phyloP scores from a whole-genome alignment of 1,140 invertebrate species.

The Drosophila watanabei region DNA sequence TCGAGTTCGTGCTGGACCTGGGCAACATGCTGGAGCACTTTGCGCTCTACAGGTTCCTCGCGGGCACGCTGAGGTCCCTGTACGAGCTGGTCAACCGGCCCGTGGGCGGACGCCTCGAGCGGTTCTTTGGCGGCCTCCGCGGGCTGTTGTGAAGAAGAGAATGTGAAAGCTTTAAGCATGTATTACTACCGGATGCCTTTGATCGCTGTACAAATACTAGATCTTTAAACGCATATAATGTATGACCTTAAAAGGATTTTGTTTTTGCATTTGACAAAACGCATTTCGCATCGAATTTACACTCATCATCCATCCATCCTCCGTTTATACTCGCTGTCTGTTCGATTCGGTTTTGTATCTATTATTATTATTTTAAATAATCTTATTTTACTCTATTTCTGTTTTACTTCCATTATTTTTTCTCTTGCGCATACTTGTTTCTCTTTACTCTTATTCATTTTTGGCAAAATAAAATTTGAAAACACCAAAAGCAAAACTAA shows the following conservation, averaged over 20 bases:
- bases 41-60: constrained; percentile 76
- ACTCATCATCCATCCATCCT: constrained; percentile 20
- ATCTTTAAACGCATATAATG: constrained; percentile 40
- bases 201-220: constrained; percentile 51
- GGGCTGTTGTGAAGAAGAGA: constrained; percentile 55
- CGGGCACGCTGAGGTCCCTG: constrained; percentile 72
- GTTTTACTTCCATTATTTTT: constrained; percentile 35
- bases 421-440: constrained; percentile 26
- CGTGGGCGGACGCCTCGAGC: constrained; percentile 60
- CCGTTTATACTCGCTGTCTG: constrained; percentile 57
- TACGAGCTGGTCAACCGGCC: constrained; percentile 75
- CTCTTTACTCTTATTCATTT: constrained; percentile 35
- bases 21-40: constrained; percentile 80
- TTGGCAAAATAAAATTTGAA: constrained; percentile 69
- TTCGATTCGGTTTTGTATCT: constrained; percentile 31
- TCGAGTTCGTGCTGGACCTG: constrained; percentile 78
- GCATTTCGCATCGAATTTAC: constrained; percentile 74
- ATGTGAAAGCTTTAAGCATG: constrained; percentile 50
- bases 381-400: constrained; percentile 66
- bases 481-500: constrained; percentile 66
- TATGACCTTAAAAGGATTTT: constrained; percentile 65
- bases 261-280: constrained; percentile 82
- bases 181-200: constrained; percentile 38
- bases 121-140: constrained; percentile 66
- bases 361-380: constrained; percentile 66